These are phyloP conservation scores for Thinocorus orbignyianus DNA, from an alignment of 2,113 vertebrate genomes.

Conservation along the genomic window DNA sequence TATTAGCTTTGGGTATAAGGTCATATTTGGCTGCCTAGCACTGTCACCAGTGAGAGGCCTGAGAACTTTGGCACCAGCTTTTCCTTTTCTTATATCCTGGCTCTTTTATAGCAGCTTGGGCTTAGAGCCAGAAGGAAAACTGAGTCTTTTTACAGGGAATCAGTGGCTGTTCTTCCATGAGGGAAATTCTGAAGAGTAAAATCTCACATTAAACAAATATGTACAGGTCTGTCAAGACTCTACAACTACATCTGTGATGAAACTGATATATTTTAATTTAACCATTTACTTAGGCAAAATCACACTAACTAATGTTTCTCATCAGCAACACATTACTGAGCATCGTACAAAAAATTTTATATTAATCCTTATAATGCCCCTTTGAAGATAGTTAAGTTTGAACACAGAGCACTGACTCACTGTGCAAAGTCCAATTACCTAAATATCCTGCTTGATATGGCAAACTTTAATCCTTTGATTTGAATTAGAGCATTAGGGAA, in stretches of 20 bases:
- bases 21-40: neutral
- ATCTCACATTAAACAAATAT: neutral
- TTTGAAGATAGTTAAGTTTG: neutral
- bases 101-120: neutral
- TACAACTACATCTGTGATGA: neutral
- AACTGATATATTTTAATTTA: neutral
- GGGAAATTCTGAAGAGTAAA: neutral
- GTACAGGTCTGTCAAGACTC: neutral
- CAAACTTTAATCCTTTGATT: constrained; percentile 6
- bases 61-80: neutral
- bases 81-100: neutral
- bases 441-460: neutral
- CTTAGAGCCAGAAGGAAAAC: neutral
- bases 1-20: neutral
- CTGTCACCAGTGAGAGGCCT: neutral
- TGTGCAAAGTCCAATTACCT: neutral
- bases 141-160: neutral
- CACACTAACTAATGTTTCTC: neutral
- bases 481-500: neutral
- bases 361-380: neutral
- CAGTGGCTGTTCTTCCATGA: neutral
- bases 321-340: neutral
- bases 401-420: neutral
- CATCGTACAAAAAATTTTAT: neutral
- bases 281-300: neutral